phyloP scores from a whole-genome alignment of 2,888 invertebrate species.

The Drymonia ruficornis region DNA sequence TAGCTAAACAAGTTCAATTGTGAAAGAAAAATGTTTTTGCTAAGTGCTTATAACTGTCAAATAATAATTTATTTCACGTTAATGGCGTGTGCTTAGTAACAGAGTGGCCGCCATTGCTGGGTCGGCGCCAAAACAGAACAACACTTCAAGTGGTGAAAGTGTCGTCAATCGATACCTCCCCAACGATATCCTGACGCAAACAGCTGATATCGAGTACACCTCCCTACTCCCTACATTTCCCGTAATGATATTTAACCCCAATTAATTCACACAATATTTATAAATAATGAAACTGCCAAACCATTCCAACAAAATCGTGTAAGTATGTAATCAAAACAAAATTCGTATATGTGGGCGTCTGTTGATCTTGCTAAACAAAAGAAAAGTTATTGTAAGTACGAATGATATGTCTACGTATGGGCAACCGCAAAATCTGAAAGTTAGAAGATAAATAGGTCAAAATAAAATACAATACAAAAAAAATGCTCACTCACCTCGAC shows the following conservation, averaged over 20 bases:
- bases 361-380: background rate
- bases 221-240: background rate
- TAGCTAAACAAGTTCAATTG: too few species aligned
- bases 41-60: constrained; percentile 5
- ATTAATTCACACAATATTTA: background rate
- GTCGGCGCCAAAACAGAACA: constrained; percentile 66
- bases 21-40: too few species aligned
- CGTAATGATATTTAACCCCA: background rate
- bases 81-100: constrained; percentile 54
- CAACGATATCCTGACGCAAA: constrained; percentile 53
- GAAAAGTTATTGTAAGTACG: background rate
- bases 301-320: background rate
- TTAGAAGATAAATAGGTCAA: constrained; percentile 19
- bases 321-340: background rate
- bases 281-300: background rate
- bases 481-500: constrained; percentile 46
- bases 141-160: constrained; percentile 64
- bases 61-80: background rate
- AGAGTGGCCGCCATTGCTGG: constrained; percentile 60
- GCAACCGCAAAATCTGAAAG: background rate
- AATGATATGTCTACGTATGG: background rate
- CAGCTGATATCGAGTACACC: constrained; percentile 59
- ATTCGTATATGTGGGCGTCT: background rate
- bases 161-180: constrained; percentile 67
- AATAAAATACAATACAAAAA: constrained; percentile 23